phyloP scores from a whole-genome alignment of 2,888 invertebrate species.

The Nesidiocoris tenuis region DNA sequence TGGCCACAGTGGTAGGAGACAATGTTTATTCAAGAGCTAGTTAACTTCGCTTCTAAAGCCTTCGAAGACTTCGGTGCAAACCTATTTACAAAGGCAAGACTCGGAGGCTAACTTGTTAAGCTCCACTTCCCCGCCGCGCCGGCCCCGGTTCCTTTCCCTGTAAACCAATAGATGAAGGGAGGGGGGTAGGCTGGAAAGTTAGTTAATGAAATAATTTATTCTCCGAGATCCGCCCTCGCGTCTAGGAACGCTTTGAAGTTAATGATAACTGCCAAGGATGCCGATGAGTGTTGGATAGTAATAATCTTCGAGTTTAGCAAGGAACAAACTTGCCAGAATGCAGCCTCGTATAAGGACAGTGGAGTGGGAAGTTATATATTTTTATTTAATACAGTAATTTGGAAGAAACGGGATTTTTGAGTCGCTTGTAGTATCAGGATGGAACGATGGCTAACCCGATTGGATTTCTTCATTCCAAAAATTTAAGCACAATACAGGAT shows the following conservation, averaged over 20 bases:
- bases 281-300: neutral
- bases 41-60: constrained; percentile 37
- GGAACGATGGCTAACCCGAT: too few relatives aligned
- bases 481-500: too few relatives aligned
- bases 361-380: too few relatives aligned
- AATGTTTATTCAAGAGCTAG: constrained; percentile 43
- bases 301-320: too few relatives aligned
- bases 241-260: constrained; percentile 7
- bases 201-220: constrained; percentile 42
- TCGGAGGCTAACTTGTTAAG: constrained; percentile 33
- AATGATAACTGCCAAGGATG: constrained; percentile 1
- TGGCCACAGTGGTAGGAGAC: constrained; percentile 14
- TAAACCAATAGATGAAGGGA: constrained; percentile 40
- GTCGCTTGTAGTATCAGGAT: too few relatives aligned
- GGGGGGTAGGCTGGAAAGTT: constrained; percentile 19
- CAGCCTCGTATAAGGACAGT: too few relatives aligned
- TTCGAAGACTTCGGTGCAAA: constrained; percentile 19
- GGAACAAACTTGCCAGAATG: too few relatives aligned
- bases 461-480: too few relatives aligned
- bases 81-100: constrained; percentile 42
- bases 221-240: neutral
- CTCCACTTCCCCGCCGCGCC: neutral
- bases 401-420: too few relatives aligned
- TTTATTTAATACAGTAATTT: too few relatives aligned
- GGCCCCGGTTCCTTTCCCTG: neutral